Percentiles rank a stretch among this genome's conserved stretches.
phyloP scores from a whole-genome alignment of 2,888 invertebrate genomes.

The Metopia argyrocephala region DNA sequence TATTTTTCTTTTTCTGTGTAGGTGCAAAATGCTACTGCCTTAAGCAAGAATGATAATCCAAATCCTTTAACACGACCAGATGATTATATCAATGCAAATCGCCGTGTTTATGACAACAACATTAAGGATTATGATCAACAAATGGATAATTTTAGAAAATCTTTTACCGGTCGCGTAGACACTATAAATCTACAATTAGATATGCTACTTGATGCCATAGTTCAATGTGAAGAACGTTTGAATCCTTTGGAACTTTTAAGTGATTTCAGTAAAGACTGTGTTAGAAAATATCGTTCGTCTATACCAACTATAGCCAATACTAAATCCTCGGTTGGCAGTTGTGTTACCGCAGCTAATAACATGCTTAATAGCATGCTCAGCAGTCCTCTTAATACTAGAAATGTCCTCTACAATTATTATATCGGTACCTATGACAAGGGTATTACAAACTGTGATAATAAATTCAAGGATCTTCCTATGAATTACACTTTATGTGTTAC shows the following conservation, averaged over 20 bases:
- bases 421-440: slow-evolving; percentile 10
- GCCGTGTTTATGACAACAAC: slow-evolving; percentile 43
- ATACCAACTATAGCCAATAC: slow-evolving; percentile 25
- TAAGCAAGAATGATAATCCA: not conserved
- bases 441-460: slow-evolving; percentile 21
- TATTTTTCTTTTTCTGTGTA: not conserved
- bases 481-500: slow-evolving; percentile 33
- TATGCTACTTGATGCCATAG: slow-evolving; percentile 20
- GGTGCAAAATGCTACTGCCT: not conserved
- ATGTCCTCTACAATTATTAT: slow-evolving; percentile 20
- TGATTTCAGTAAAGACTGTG: slow-evolving; percentile 53
- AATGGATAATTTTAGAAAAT: slow-evolving; percentile 13
- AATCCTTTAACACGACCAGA: not conserved
- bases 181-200: slow-evolving; percentile 16
- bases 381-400: not conserved
- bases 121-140: slow-evolving; percentile 39
- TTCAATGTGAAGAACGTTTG: slow-evolving; percentile 37
- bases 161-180: slow-evolving; percentile 16
- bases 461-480: not conserved
- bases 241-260: slow-evolving; percentile 46
- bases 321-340: slow-evolving; percentile 23
- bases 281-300: slow-evolving; percentile 35
- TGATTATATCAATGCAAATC: slow-evolving; percentile 53
- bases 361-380: not conserved
- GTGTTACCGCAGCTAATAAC: slow-evolving; percentile 23